A percentile compares a stretch with the other conserved stretches of the same genome.
These are phyloP conservation scores for Lithophane socia DNA, from an alignment of 2,888 invertebrate genomes.

Conservation along the genomic window DNA sequence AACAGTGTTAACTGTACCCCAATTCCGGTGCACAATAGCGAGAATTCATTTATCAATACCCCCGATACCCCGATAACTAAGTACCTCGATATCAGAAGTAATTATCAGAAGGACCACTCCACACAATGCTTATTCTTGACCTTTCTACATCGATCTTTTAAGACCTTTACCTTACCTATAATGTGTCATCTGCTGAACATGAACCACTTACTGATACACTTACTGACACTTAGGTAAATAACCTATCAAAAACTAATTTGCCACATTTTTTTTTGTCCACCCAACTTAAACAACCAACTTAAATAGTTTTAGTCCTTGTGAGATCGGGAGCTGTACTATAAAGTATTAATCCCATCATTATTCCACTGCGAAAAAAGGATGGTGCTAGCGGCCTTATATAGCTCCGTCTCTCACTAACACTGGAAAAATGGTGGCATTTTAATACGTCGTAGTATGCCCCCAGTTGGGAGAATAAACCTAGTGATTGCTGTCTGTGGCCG, in stretches of 20 bases:
- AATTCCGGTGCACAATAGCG: slow-evolving; percentile 55
- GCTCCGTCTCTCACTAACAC: no score
- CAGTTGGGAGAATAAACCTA: no score
- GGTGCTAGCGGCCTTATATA: no score
- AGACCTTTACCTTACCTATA: neutral
- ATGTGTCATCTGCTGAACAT: neutral
- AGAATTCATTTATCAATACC: slow-evolving; percentile 61
- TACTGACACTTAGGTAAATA: neutral
- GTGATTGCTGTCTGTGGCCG: neutral
- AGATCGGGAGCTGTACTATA: neutral
- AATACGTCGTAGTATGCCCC: no score
- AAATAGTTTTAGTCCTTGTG: no score
- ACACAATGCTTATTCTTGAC: no score
- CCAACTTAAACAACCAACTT: no score
- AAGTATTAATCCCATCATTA: no score
- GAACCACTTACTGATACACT: neutral
- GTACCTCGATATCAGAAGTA: neutral
- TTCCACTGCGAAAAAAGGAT: no score
- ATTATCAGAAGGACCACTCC: slow-evolving; percentile 13
- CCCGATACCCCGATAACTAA: slow-evolving; percentile 53
- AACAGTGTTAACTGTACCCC: slow-evolving; percentile 56
- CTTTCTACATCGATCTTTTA: neutral
- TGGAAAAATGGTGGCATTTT: no score
- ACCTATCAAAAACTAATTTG: neutral
- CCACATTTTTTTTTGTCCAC: no score